Percentiles rank a stretch among this genome's conserved stretches.
Evolutionary conservation across 2,888 invertebrate species (phyloP).

Genomic region (Acheta domesticus): DNA sequence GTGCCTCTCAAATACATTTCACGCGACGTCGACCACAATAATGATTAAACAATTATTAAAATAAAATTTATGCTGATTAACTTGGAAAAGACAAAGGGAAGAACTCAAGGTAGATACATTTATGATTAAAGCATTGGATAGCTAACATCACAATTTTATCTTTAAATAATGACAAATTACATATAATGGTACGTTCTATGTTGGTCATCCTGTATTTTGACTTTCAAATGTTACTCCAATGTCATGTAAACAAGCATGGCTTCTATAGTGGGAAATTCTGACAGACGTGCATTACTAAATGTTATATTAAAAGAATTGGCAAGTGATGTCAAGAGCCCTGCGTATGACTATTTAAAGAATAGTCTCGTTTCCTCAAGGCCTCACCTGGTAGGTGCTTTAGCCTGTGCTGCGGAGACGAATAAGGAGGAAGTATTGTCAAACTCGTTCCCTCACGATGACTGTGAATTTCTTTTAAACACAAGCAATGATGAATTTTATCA

Average conservation of each 20-base stretch:
- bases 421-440: neutral
- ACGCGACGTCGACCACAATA: too few species aligned
- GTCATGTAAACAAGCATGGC: neutral
- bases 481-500: conserved; percentile 28
- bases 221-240: too few species aligned
- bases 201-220: too few species aligned
- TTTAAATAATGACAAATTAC: too few species aligned
- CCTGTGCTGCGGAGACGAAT: neutral
- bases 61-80: too few species aligned
- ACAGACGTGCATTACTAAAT: neutral
- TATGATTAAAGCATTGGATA: too few species aligned
- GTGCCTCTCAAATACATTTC: too few species aligned
- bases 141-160: too few species aligned
- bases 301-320: neutral
- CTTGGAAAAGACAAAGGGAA: too few species aligned
- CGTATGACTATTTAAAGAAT: neutral
- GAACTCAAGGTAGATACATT: too few species aligned
- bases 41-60: too few species aligned
- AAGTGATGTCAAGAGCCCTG: neutral
- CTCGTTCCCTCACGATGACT: neutral
- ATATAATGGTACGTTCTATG: too few species aligned
- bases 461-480: conserved; percentile 19
- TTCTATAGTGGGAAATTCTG: neutral
- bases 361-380: neutral
- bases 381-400: neutral